Evolutionary conservation across 30 jellyfish, hydroid and myxozoan genomes (phyloP).

Genomic region (Hydractinia symbiolongicarpus): DNA sequence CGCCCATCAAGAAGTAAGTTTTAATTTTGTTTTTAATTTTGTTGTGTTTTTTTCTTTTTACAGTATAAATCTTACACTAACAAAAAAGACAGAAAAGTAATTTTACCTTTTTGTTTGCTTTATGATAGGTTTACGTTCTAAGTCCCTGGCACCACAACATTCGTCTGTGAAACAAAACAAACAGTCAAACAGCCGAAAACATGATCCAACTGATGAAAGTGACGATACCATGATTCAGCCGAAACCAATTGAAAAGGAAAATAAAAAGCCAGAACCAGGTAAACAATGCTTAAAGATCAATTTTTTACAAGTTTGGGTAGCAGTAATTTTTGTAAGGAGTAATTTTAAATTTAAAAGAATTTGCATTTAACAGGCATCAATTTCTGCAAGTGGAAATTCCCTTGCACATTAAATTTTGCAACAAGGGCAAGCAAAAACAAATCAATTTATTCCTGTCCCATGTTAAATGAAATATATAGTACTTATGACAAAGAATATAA

Average conservation of each 20-base stretch:
- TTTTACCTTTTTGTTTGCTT: neutral
- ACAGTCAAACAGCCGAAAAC: neutral
- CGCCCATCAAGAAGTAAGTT: no score
- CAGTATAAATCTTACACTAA: neutral
- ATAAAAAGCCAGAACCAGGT: conserved; percentile 22
- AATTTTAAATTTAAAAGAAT: no score
- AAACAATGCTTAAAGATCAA: neutral
- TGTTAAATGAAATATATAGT: no score
- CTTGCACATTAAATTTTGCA: no score
- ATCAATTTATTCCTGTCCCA: no score
- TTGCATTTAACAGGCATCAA: no score
- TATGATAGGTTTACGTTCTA: conserved; percentile 19
- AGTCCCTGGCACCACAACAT: conserved; percentile 16
- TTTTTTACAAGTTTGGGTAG: no score
- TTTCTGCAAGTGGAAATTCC: no score
- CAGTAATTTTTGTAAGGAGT: no score
- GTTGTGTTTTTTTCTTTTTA: neutral
- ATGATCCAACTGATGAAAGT: neutral
- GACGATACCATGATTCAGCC: conserved; percentile 3
- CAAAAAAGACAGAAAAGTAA: neutral
- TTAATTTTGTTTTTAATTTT: no score
- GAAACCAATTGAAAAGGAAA: conserved; percentile 21
- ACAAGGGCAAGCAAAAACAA: no score
- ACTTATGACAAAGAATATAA: no score
- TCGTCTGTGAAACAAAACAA: neutral